A percentile compares a stretch with the other conserved stretches of the same genome.
These are phyloP conservation scores for Centropristis striata DNA, from an alignment of 2,113 vertebrate genomes.

Conservation along the genomic window DNA sequence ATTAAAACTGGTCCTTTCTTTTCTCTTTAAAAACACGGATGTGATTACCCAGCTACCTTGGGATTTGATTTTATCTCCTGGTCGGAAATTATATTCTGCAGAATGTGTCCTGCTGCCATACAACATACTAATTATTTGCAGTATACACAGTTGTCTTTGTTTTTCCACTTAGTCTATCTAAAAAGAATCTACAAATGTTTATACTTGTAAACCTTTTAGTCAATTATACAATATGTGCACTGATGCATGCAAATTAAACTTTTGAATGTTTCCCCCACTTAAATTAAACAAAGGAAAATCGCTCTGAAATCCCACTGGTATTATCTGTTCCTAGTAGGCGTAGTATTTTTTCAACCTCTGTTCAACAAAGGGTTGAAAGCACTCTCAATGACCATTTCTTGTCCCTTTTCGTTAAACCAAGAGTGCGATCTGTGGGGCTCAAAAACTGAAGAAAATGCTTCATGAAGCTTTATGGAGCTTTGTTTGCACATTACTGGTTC, in stretches of 20 bases:
- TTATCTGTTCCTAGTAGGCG: no score
- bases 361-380: no score
- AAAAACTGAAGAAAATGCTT: no score
- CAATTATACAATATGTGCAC: neutral
- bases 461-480: no score
- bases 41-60: neutral
- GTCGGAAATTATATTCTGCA: neutral
- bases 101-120: neutral
- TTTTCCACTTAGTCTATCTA: neutral
- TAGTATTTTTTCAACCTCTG: no score
- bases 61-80: neutral
- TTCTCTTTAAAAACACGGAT: neutral
- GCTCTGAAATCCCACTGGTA: neutral
- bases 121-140: neutral
- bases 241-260: neutral
- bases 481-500: no score
- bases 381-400: no score
- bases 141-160: neutral
- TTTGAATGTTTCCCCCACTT: neutral
- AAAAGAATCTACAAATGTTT: neutral
- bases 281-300: neutral
- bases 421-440: no score
- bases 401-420: no score
- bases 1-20: neutral
- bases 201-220: no score